Conservation (phyloP, 92 coral and sea anemone species). For the Zoanthus gigantus region DNA sequence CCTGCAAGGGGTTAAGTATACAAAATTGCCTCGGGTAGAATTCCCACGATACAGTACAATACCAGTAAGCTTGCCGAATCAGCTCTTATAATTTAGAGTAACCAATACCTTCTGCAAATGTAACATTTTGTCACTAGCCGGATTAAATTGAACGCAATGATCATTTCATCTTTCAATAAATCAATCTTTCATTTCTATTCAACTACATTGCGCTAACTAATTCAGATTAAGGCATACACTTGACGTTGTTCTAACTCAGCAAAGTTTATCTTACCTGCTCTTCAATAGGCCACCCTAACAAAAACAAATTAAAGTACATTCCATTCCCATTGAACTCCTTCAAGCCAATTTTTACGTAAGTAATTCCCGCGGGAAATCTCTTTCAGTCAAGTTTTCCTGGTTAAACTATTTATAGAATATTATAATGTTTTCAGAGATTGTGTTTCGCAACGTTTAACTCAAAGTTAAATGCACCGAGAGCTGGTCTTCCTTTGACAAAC, state of each 20-base stretch:
- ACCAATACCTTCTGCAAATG: background rate
- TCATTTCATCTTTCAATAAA: background rate
- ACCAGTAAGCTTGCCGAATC: background rate
- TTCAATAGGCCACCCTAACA: background rate
- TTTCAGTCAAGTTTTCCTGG: constrained; percentile 14
- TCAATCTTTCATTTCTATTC: background rate
- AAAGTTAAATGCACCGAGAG: no score
- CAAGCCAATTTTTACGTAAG: background rate
- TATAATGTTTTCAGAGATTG: background rate
- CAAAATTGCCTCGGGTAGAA: constrained; percentile 44
- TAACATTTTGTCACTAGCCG: background rate
- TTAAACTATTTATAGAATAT: constrained; percentile 27
- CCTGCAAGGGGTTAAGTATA: constrained; percentile 18
- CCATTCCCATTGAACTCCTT: constrained; percentile 12
- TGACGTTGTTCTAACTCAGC: background rate
- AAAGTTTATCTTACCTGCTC: constrained; percentile 4
- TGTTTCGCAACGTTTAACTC: no score
- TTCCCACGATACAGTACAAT: constrained; percentile 51
- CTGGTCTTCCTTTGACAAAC: no score
- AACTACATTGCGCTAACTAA: background rate
- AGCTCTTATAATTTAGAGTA: background rate
- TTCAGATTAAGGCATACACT: background rate
- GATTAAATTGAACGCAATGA: background rate
- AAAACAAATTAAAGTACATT: background rate
- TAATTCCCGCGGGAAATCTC: constrained; percentile 32